Conservation (phyloP, 2,888 invertebrate species). For the Pristionchus mayeri region DNA sequence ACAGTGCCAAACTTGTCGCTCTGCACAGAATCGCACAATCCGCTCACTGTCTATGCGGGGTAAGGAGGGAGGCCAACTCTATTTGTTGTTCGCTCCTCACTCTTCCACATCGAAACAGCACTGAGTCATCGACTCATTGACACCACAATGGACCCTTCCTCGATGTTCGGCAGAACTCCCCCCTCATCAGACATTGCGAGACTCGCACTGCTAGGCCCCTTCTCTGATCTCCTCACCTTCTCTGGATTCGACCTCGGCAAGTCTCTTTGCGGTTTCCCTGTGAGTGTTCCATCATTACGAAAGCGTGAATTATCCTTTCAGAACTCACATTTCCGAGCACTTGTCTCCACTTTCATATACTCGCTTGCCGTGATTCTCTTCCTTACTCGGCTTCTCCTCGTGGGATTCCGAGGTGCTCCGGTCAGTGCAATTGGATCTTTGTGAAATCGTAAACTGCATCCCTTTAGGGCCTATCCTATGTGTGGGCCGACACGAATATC, state of each 20-base stretch:
- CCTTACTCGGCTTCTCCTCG: not conserved
- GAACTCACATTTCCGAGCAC: not conserved
- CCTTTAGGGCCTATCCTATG: not conserved
- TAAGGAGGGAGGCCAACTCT: not conserved
- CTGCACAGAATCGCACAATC: constrained; percentile 9
- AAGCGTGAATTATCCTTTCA: not conserved
- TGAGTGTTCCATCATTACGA: not conserved
- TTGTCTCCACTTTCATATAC: not conserved
- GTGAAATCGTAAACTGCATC: no score
- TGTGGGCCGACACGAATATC: constrained; percentile 8
- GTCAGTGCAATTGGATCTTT: not conserved
- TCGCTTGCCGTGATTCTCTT: not conserved
- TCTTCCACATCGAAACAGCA: not conserved
- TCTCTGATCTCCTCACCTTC: not conserved
- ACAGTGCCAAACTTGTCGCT: not conserved
- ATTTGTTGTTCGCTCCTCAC: not conserved
- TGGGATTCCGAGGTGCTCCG: not conserved
- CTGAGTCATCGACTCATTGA: not conserved
- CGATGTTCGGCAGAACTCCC: not conserved
- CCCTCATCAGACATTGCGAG: not conserved
- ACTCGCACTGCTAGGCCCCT: not conserved
- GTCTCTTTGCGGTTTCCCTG: not conserved
- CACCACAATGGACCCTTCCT: not conserved
- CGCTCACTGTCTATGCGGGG: not conserved
- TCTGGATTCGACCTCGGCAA: constrained; percentile 12